Percentiles rank a stretch among this genome's conserved stretches.
Conservation (phyloP, 2,797 vertebrate genomes). For the Parauchenoglanis punctatus region DNA sequence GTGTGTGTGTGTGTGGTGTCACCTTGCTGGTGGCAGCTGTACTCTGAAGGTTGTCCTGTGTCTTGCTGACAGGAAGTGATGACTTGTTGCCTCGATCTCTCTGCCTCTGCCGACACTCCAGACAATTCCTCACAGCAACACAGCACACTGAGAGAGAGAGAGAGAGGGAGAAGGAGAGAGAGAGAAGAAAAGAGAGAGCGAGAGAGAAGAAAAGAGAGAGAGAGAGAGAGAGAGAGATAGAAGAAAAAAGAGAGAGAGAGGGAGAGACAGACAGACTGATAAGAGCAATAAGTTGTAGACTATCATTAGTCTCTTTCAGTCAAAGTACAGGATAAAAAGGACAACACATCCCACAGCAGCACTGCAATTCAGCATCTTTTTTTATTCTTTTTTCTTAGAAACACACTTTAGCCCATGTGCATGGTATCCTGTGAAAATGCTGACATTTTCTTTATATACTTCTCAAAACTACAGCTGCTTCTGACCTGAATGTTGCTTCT, state of each 20-base stretch:
- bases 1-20: conserved; percentile 4
- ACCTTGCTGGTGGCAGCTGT: conserved; percentile 77
- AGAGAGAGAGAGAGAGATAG: conserved; percentile 2
- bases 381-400: background rate
- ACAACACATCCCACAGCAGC: background rate
- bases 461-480: no score
- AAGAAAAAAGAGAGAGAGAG: background rate
- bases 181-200: background rate
- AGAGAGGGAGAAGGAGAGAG: background rate
- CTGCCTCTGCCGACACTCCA: conserved; percentile 92
- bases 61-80: conserved; percentile 83
- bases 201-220: no score
- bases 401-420: background rate
- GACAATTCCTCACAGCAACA: conserved; percentile 94
- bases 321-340: background rate
- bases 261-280: background rate
- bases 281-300: background rate
- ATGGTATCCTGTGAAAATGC: background rate
- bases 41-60: conserved; percentile 83
- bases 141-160: conserved; percentile 44
- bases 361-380: background rate
- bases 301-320: conserved; percentile 6
- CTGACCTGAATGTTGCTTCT: background rate
- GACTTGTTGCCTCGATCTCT: conserved; percentile 88
- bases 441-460: background rate